Base-by-base conservation (phyloP, 2,888 invertebrate genomes). In the Drymonia ruficornis region DNA sequence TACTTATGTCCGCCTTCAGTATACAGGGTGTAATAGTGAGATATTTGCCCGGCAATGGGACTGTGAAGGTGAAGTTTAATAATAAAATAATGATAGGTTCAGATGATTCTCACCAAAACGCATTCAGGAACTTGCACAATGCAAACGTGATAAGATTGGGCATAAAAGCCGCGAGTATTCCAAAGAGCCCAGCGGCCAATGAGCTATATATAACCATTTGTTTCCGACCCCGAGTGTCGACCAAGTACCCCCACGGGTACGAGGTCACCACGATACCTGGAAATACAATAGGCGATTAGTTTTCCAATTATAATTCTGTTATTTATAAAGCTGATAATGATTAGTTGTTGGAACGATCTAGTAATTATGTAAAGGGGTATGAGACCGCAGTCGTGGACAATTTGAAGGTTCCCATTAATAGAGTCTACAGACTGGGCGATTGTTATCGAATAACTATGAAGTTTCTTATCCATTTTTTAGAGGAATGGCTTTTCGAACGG, bases 211-310 rank as follows among this genome's bases (percentile, higher is more conserved):
- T 84, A 0, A 94, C 55, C 1, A 94, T 88, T 31, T 78, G 86
- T 65, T 95, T 94, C 28, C 97, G 93, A 0, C 97, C 97, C 61
- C 93, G 75, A 0, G 95, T 94, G 79, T 98, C 97, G 0, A 97
- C 96, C 48, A 96, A 82, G 43, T 96, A 94, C 11, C 97, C 97
- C 96, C 97, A 97, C 2, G 96, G 91, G 78, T 96, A 96, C 0
- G 97, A 96, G 56, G 97, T 96, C 13, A 94, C 53, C 0, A 95
- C 94, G 8, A 96, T 94, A 63, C 96, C 94, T 94, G 71, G 13
- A 81, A 78, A 55, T 28, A 31, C 15, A 51, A n/a, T 12, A 59
- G 7, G 18, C 18, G 16, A 16, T 11, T 42, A 19, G 13, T 43
- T 42, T 13, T 2, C 11, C 19, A 19, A 19, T 43, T 19, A 19